Percentiles rank a stretch among this genome's conserved stretches.
These are phyloP conservation scores for Pseudorectes ferrugineus DNA, from an alignment of 2,113 vertebrate species.

Conservation along the genomic window DNA sequence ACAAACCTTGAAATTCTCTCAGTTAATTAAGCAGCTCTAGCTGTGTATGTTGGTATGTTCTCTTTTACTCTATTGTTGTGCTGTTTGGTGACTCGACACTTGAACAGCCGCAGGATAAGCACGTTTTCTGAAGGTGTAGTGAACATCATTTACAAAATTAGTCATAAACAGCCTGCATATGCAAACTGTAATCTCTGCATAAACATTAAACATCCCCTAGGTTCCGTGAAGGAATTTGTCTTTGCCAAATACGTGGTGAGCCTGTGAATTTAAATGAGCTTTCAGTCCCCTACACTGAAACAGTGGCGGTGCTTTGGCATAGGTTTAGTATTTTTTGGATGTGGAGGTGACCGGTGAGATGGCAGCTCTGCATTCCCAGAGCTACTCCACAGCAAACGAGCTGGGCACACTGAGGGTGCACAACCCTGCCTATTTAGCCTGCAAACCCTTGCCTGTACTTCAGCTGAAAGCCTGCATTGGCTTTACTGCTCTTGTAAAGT, in stretches of 20 bases:
- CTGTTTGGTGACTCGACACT: not conserved
- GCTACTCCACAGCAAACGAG: not conserved
- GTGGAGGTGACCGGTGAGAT: not conserved
- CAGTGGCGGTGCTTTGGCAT: accelerated
- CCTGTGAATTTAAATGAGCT: not conserved
- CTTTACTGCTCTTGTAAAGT: not conserved
- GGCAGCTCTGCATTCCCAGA: not conserved
- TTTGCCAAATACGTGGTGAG: not conserved
- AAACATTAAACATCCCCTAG: not conserved
- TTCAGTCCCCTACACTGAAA: not conserved
- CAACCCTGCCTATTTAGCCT: accelerated
- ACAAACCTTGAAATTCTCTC: not conserved
- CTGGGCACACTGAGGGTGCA: not conserved
- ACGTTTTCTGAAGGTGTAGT: not conserved
- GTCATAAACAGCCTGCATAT: not conserved
- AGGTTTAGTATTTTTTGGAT: not conserved
- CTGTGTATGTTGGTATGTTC: not conserved
- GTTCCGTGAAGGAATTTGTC: constrained; percentile 11
- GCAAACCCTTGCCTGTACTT: not conserved
- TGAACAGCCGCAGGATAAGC: not conserved
- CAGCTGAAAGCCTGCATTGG: accelerated
- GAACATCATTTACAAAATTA: not conserved
- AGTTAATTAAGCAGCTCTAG: not conserved
- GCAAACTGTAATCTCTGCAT: not conserved
- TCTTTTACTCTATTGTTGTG: not conserved